phyloP scores from a whole-genome alignment of 2,888 invertebrate species.

The Strigamia crassipes region DNA sequence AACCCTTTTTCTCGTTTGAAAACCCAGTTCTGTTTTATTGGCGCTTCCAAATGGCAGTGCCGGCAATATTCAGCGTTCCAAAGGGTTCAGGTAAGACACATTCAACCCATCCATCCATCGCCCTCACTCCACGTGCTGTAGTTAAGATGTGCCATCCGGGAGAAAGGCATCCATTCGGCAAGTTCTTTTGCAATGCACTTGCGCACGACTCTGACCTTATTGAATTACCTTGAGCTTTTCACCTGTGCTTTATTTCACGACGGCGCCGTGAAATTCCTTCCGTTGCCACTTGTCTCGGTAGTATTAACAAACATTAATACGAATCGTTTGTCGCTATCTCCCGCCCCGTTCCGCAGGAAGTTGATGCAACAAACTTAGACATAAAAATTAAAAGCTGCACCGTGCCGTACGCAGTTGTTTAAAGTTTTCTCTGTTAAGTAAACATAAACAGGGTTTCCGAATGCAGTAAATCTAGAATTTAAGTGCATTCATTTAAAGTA shows the following conservation, averaged over 20 bases:
- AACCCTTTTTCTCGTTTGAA: background rate
- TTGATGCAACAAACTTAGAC: background rate
- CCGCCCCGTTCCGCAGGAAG: background rate
- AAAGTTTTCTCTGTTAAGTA: conserved; percentile 1
- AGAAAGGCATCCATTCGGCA: conserved; percentile 2
- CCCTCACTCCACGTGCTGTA: background rate
- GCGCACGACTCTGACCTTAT: conserved; percentile 39
- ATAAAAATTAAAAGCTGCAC: conserved; percentile 34
- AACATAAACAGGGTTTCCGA: conserved; percentile 25
- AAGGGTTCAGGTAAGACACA: conserved; percentile 12
- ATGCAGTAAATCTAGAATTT: background rate
- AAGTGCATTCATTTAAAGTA: background rate
- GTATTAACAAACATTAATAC: background rate
- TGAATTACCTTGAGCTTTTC: conserved; percentile 35
- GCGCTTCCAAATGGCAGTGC: background rate
- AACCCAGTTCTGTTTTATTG: background rate
- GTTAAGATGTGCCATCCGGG: conserved; percentile 20
- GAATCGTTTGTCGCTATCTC: background rate
- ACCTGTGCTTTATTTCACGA: conserved; percentile 25
- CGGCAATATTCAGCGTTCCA: conserved; percentile 8
- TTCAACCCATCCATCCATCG: conserved; percentile 6
- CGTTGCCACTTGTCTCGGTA: background rate
- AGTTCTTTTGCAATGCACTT: conserved; percentile 40
- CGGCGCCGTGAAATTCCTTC: conserved; percentile 2
- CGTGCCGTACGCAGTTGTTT: background rate